Percentiles rank a stretch among this genome's conserved stretches.
Evolutionary conservation across 2,113 vertebrate species (phyloP).

Genomic region (Oreochromis niloticus): DNA sequence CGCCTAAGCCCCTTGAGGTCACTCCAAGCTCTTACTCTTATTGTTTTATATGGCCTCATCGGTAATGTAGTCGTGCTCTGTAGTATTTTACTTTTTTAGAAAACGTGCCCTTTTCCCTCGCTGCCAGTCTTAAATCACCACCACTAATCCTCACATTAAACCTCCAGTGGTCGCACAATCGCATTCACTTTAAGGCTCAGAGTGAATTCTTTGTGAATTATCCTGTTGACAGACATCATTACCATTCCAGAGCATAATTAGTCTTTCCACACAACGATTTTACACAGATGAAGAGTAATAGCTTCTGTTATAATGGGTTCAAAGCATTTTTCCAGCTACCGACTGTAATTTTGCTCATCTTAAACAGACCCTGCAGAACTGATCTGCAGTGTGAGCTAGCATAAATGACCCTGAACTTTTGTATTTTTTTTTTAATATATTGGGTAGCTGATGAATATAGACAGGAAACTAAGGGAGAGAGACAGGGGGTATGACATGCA

Average conservation of each 20-base stretch:
- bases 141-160: conserved; percentile 41
- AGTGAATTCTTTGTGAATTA: conserved; percentile 34
- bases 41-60: background rate
- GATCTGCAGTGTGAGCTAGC: background rate
- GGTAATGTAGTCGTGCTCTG: background rate
- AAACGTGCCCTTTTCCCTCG: background rate
- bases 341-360: conserved; percentile 3
- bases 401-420: background rate
- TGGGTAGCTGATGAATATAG: background rate
- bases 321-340: conserved; percentile 12
- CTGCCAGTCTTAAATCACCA: conserved; percentile 15
- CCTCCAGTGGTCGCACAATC: conserved; percentile 37
- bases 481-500: background rate
- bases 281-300: conserved; percentile 24
- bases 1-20: background rate
- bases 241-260: conserved; percentile 36
- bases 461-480: background rate
- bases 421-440: background rate
- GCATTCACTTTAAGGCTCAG: conserved; percentile 29
- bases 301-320: conserved; percentile 20
- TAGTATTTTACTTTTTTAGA: background rate
- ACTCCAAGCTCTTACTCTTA: background rate
- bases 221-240: conserved; percentile 56
- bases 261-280: conserved; percentile 39
- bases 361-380: background rate